Evolutionary conservation across 2,113 vertebrate genomes (phyloP).

Genomic region (Pseudolaguvia tuberculata): DNA sequence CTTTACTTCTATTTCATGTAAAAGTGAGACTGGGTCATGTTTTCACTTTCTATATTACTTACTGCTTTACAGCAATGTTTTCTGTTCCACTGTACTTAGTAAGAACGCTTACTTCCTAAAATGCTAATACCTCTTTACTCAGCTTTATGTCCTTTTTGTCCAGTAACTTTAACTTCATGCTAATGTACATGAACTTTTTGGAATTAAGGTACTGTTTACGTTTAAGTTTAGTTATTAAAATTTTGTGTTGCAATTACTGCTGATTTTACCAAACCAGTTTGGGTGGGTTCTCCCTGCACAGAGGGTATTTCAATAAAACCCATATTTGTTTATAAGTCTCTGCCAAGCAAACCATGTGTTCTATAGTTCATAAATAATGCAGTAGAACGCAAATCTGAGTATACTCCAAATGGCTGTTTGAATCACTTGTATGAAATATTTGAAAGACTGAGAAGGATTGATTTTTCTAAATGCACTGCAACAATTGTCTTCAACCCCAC

Average conservation of each 20-base stretch:
- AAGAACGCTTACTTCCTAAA: slow-evolving; percentile 3
- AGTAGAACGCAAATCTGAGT: neutral
- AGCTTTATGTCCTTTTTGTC: slow-evolving; percentile 14
- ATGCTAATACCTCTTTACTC: slow-evolving; percentile 13
- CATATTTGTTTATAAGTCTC: slow-evolving; percentile 14
- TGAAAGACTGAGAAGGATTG: neutral
- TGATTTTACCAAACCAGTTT: neutral
- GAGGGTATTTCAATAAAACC: neutral
- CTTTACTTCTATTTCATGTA: neutral
- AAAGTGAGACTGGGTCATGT: slow-evolving; percentile 29
- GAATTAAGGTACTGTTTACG: slow-evolving; percentile 21
- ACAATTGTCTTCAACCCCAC: neutral
- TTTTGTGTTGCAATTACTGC: neutral
- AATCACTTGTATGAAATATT: neutral
- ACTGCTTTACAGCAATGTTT: slow-evolving; percentile 17
- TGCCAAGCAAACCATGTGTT: slow-evolving; percentile 3
- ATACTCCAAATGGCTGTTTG: neutral
- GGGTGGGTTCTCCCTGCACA: neutral
- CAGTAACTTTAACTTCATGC: neutral
- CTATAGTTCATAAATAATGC: neutral
- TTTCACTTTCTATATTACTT: neutral
- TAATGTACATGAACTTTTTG: slow-evolving; percentile 22
- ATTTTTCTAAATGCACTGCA: neutral
- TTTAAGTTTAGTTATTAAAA: neutral
- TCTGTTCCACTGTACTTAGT: neutral